phyloP scores from a whole-genome alignment of 2,797 vertebrate genomes.

The Miopithecus talapoin region DNA sequence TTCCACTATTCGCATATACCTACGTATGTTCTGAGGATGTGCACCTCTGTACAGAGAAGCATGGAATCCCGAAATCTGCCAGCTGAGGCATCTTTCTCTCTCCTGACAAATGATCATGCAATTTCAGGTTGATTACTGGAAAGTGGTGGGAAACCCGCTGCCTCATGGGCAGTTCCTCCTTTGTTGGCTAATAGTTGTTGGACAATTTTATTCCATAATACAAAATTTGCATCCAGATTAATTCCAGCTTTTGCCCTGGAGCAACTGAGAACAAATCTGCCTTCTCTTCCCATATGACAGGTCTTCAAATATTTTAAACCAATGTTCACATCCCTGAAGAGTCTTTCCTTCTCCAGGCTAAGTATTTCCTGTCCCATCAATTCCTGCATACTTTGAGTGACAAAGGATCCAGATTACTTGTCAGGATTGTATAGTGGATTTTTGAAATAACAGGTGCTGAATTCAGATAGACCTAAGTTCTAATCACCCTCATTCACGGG shows the following conservation, averaged over 20 bases:
- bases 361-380: slow-evolving; percentile 38
- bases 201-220: slow-evolving; percentile 40
- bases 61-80: neutral
- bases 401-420: neutral
- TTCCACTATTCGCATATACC: neutral
- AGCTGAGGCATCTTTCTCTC: neutral
- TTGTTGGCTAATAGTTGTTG: slow-evolving; percentile 26
- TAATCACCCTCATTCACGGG: neutral
- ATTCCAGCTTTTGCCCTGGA: slow-evolving; percentile 61
- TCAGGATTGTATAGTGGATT: neutral
- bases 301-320: slow-evolving; percentile 61
- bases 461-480: neutral
- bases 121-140: neutral
- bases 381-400: slow-evolving; percentile 53
- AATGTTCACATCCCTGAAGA: slow-evolving; percentile 44
- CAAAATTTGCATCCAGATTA: slow-evolving; percentile 66
- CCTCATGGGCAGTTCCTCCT: neutral
- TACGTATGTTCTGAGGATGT: neutral
- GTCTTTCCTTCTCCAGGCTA: slow-evolving; percentile 58
- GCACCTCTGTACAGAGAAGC: neutral
- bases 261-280: slow-evolving; percentile 64
- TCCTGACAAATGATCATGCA: neutral
- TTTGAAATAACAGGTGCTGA: neutral
- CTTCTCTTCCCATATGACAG: slow-evolving; percentile 52
- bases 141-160: neutral